Percentiles rank a stretch among this genome's conserved stretches.
Conservation (phyloP, 2,113 vertebrate genomes). For the Tragelaphus imberbis region DNA sequence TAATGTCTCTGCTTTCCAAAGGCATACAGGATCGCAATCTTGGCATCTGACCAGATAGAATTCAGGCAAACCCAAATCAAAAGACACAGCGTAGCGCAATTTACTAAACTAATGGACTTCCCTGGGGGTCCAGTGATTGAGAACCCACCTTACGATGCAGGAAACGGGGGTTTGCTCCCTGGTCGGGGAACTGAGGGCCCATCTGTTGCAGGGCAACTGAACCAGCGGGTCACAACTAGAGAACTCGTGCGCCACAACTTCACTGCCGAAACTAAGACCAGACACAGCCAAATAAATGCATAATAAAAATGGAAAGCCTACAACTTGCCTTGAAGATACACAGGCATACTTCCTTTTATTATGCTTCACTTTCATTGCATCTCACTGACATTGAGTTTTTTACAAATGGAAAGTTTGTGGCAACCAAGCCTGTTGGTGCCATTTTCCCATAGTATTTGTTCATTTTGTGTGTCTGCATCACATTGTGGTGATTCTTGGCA, state of each 20-base stretch:
- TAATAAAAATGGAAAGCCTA: not conserved
- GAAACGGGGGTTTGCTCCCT: not conserved
- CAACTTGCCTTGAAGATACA: not conserved
- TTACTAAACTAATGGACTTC: not conserved
- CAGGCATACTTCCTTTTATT: not conserved
- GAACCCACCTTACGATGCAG: not conserved
- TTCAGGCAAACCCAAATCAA: not conserved
- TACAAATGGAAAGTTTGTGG: too few species aligned
- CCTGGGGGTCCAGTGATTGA: not conserved
- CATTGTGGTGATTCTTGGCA: not conserved
- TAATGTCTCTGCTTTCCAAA: too few species aligned
- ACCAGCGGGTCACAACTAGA: not conserved
- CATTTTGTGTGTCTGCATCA: not conserved
- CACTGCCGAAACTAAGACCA: not conserved
- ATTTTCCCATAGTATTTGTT: not conserved
- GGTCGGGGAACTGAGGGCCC: not conserved
- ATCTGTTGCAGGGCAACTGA: not conserved
- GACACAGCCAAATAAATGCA: not conserved
- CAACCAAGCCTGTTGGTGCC: not conserved
- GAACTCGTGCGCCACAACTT: rapidly evolving
- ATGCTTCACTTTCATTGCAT: not conserved
- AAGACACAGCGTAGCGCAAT: too few species aligned
- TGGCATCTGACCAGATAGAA: not conserved
- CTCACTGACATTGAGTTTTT: not conserved
- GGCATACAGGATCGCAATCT: not conserved